phyloP scores from a whole-genome alignment of 2,888 invertebrate genomes.

The Spodoptera littoralis region DNA sequence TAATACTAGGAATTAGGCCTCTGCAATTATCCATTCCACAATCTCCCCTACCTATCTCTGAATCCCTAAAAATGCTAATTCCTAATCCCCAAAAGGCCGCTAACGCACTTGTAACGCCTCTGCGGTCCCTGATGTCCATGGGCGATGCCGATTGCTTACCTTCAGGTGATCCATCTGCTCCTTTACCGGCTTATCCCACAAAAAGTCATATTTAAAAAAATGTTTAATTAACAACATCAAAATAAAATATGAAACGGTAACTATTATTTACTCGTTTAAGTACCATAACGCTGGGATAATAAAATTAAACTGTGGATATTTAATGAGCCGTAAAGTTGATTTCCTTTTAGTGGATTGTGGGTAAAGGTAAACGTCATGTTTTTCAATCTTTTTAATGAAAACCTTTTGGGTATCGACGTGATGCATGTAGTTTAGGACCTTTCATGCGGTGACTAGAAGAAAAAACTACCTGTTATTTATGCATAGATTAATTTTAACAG shows the following conservation, averaged over 20 bases:
- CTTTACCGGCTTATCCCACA: too few species aligned
- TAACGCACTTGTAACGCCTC: too few species aligned
- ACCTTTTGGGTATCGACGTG: slow-evolving; percentile 15
- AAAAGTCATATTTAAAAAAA: background rate
- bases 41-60: too few species aligned
- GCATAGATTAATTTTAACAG: too few species aligned
- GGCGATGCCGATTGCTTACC: too few species aligned
- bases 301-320: slow-evolving; percentile 37
- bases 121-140: too few species aligned
- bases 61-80: too few species aligned
- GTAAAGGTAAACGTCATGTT: slow-evolving; percentile 45
- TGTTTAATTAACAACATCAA: background rate
- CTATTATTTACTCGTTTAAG: slow-evolving; percentile 39
- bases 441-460: background rate
- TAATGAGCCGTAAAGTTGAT: slow-evolving; percentile 44
- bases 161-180: too few species aligned
- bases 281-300: slow-evolving; percentile 46
- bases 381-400: slow-evolving; percentile 40
- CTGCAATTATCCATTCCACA: too few species aligned
- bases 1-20: too few species aligned
- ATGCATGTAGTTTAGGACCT: background rate
- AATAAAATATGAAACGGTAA: slow-evolving; percentile 39
- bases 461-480: background rate
- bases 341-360: slow-evolving; percentile 43
- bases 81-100: too few species aligned